Evolutionary conservation across 2,888 invertebrate species (phyloP), one percentile per base, ranked within the genome.

Genomic region (Helicoverpa assulta): DNA sequence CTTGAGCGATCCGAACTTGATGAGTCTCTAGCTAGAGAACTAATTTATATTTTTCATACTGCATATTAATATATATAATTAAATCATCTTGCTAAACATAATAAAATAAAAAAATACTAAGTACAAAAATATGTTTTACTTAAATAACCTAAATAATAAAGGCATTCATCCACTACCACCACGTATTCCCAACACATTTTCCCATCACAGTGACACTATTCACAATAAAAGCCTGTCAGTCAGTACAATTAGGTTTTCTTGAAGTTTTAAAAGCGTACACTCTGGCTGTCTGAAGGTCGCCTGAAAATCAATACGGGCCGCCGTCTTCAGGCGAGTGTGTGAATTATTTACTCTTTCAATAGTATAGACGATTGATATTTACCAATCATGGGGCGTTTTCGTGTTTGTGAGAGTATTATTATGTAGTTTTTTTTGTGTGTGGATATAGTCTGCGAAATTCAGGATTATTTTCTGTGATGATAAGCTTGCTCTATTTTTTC

Each of bases 271-370:
- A 75, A 80, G 77, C 60, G 73, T 68, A 65, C 68, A 51, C 58
- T 65, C 65, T 33, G 66, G 18, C 33, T 60, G 86, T 84, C 85
- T 86, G 84, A 88, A 88, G 88, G 88, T 86, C 87, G 82, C 0
- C 40, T 68, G 67, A 76, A 82, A 85, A 88, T 88, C 88, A 75
- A 88, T 88, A 84, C 70, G 33, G 16, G n/a, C 33, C 58, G 63
- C 56, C 47, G 64, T 63, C 66, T 69, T 66, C 21, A 33, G 33
- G 1, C 50, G 62, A 19, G 61, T 76, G 57, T 75, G 76, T 70
- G 76, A 70, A 77, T 70, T 57, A 66, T 54, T 63, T 66, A 76
- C 52, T 59, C 16, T 56, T 67, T 65, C 62, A 60, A 37, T 43
- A 58, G 56, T 60, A 52, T 74, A 64, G 40, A 16, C 62, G 19